Conservation (phyloP, 2,797 vertebrate genomes). For the Psittacula echo region DNA sequence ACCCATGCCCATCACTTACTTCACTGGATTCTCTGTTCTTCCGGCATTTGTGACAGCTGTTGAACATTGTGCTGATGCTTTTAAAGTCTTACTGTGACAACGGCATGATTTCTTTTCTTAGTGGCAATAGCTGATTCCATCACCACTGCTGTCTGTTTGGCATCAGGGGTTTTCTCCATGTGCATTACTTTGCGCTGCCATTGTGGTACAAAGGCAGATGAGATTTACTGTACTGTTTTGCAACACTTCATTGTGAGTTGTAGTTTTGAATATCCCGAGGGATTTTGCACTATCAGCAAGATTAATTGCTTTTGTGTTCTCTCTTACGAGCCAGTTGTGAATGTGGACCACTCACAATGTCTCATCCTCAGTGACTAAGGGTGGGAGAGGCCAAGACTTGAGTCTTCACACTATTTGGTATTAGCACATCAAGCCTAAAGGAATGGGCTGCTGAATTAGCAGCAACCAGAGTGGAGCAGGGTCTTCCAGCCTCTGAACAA, state of each 20-base stretch:
- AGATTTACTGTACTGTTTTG: background rate
- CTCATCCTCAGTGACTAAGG: background rate
- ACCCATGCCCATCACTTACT: background rate
- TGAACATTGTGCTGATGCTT: background rate
- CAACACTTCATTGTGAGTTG: background rate
- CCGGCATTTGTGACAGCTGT: background rate
- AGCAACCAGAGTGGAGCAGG: background rate
- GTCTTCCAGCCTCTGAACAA: background rate
- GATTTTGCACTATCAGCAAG: background rate
- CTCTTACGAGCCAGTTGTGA: background rate
- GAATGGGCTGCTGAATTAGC: background rate
- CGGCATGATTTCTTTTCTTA: background rate
- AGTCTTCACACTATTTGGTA: background rate
- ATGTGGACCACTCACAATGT: background rate
- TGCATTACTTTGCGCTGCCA: fast-evolving
- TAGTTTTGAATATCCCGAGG: background rate
- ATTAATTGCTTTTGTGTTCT: background rate
- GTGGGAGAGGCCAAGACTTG: background rate
- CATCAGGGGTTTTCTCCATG: background rate
- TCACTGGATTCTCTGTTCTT: background rate
- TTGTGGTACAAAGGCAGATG: background rate
- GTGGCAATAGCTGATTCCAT: background rate
- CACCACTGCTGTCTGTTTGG: background rate
- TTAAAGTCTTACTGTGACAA: background rate
- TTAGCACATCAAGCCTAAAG: background rate